Evolutionary conservation across 2,888 invertebrate species (phyloP).

Genomic region (Tiliacea citrago): DNA sequence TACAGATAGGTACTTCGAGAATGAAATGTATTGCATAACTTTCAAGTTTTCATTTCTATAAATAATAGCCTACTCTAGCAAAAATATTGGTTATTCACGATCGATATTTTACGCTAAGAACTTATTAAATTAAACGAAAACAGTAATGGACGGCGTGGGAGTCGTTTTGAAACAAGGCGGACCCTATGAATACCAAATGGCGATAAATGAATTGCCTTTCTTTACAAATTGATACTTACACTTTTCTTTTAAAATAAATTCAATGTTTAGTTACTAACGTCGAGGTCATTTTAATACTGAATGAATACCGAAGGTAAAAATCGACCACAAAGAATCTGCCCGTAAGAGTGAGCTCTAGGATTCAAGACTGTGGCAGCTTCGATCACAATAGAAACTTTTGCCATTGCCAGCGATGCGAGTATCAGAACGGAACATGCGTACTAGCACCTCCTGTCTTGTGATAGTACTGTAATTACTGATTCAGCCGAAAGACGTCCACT

Average conservation of each 20-base stretch:
- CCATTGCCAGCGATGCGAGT: background rate
- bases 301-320: background rate
- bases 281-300: background rate
- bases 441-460: background rate
- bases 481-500: too few relatives aligned
- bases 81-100: conserved; percentile 10
- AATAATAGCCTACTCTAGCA: conserved; percentile 4
- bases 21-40: background rate
- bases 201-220: conserved; percentile 28
- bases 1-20: background rate
- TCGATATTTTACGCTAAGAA: conserved; percentile 32
- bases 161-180: conserved; percentile 36
- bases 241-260: conserved; percentile 25
- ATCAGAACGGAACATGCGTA: background rate
- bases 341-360: background rate
- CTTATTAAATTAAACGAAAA: conserved; percentile 44
- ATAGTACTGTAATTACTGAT: background rate
- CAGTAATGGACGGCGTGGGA: conserved; percentile 39
- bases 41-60: conserved; percentile 1
- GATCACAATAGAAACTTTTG: background rate
- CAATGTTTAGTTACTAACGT: conserved; percentile 3
- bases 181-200: conserved; percentile 47
- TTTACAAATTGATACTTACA: conserved; percentile 44
- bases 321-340: too few relatives aligned
- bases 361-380: background rate